A percentile compares a stretch with the other conserved stretches of the same genome.
Conservation (phyloP, 1,140 invertebrate species). For the Papilio aristodemus region DNA sequence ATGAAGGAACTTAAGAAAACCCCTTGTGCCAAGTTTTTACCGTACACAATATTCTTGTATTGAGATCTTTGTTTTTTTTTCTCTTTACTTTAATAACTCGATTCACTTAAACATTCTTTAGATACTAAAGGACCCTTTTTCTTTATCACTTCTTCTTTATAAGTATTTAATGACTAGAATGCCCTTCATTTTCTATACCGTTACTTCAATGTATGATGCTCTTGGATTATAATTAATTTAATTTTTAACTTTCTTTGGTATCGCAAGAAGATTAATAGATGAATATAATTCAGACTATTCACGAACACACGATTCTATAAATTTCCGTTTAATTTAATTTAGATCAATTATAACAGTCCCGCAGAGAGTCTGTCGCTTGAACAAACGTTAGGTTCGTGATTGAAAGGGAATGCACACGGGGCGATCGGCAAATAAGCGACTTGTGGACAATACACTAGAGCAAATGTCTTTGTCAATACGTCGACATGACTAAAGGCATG, state of each 20-base stretch:
- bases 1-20: constrained; percentile 67
- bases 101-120: constrained; percentile 11
- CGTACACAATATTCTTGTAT: constrained; percentile 44
- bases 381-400: constrained; percentile 54
- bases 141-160: not conserved
- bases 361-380: constrained; percentile 40
- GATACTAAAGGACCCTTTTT: not conserved
- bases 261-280: no score
- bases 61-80: constrained; percentile 47
- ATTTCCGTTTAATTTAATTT: constrained; percentile 17
- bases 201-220: no score
- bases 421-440: constrained; percentile 51
- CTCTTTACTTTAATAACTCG: constrained; percentile 32
- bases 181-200: no score
- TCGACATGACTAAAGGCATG: not conserved
- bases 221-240: no score
- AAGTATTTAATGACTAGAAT: not conserved
- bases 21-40: constrained; percentile 65
- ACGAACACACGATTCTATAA: not conserved
- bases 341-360: constrained; percentile 36
- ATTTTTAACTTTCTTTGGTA: no score
- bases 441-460: constrained; percentile 57
- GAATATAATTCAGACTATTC: not conserved
- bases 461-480: constrained; percentile 51
- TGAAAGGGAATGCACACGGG: constrained; percentile 56